Evolutionary conservation across 1,140 invertebrate species (phyloP).

Genomic region (Scaptomyza pallida): DNA sequence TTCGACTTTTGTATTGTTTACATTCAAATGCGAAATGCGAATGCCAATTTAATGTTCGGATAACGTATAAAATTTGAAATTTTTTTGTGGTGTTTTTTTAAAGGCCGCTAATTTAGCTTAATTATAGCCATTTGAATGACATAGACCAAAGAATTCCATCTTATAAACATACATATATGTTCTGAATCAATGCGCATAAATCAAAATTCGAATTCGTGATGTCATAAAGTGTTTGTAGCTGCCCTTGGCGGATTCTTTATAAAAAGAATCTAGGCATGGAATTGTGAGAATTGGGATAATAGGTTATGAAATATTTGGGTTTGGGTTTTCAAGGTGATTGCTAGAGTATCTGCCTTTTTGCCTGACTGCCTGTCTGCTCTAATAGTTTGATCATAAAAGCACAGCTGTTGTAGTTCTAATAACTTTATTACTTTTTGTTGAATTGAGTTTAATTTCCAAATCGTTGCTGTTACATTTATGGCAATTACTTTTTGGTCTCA

Average conservation of each 20-base stretch:
- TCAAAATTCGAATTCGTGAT: conserved; percentile 58
- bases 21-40: conserved; percentile 55
- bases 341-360: no score
- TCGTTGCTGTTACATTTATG: conserved; percentile 4
- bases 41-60: conserved; percentile 54
- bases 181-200: conserved; percentile 35
- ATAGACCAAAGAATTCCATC: conserved; percentile 38
- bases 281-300: conserved; percentile 3
- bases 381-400: conserved; percentile 6
- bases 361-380: no score
- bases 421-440: background rate
- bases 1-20: conserved; percentile 64
- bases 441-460: background rate
- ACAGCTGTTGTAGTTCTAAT: conserved; percentile 13
- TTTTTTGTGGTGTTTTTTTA: no score
- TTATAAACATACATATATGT: no score
- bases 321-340: no score
- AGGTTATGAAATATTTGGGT: background rate
- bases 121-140: conserved; percentile 74
- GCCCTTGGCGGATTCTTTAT: conserved; percentile 4
- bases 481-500: conserved; percentile 22
- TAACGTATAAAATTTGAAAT: conserved; percentile 38
- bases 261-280: conserved; percentile 2
- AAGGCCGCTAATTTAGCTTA: conserved; percentile 68
- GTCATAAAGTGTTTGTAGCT: conserved; percentile 59